phyloP scores from a whole-genome alignment of 53 echinoderm and acorn worm species.

The Patiria pectinifera region DNA sequence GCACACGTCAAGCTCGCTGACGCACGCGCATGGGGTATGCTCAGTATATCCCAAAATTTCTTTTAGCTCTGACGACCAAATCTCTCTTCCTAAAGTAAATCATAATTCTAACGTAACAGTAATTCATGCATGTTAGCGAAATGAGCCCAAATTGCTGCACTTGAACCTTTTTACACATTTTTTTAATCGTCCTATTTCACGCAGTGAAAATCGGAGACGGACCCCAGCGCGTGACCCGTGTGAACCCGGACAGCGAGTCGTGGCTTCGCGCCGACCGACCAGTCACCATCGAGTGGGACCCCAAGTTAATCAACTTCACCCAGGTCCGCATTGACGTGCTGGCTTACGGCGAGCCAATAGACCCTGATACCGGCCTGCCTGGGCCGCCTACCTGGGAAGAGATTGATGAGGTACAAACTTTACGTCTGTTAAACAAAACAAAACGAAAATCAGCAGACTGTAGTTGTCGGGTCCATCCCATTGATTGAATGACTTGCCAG shows the following conservation, averaged over 20 bases:
- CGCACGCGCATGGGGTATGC: no score
- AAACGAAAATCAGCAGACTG: not conserved
- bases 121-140: no score
- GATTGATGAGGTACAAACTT: slow-evolving; percentile 70
- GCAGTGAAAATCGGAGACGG: slow-evolving; percentile 82
- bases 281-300: slow-evolving; percentile 94
- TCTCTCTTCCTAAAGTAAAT: no score
- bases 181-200: not conserved
- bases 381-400: slow-evolving; percentile 85
- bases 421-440: not conserved
- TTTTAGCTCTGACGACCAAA: no score
- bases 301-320: slow-evolving; percentile 79
- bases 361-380: slow-evolving; percentile 53
- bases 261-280: slow-evolving; percentile 84
- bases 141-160: not conserved
- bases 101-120: no score
- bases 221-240: slow-evolving; percentile 69
- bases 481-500: no score
- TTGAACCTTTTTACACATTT: not conserved
- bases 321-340: slow-evolving; percentile 70
- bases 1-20: no score
- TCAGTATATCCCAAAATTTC: no score
- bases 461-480: no score
- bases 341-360: slow-evolving; percentile 78
- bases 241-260: slow-evolving; percentile 90